phyloP scores from a whole-genome alignment of 1,140 invertebrate species.

The Xylocopa sonorina region DNA sequence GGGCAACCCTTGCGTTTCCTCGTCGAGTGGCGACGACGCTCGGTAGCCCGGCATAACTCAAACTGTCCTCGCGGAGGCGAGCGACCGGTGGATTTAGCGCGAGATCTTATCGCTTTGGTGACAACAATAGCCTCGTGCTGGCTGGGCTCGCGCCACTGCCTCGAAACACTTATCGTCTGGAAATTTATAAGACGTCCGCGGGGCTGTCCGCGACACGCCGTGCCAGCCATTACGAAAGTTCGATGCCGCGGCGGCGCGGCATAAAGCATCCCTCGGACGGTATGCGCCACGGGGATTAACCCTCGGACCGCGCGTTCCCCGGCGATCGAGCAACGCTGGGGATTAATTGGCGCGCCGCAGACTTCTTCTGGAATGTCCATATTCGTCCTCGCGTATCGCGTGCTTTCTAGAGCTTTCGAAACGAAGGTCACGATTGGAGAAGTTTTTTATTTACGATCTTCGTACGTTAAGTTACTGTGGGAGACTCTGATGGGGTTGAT shows the following conservation, averaged over 20 bases:
- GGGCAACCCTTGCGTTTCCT: slow-evolving; percentile 55
- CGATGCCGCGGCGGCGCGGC: slow-evolving; percentile 12
- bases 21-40: slow-evolving; percentile 56
- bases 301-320: neutral
- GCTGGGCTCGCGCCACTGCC: slow-evolving; percentile 37
- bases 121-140: slow-evolving; percentile 73
- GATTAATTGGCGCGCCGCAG: too few species aligned
- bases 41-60: slow-evolving; percentile 68
- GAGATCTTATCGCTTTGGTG: slow-evolving; percentile 72
- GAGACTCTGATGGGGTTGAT: too few species aligned
- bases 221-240: slow-evolving; percentile 32
- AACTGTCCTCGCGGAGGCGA: slow-evolving; percentile 60
- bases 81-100: slow-evolving; percentile 67
- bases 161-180: slow-evolving; percentile 70
- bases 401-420: too few species aligned
- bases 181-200: slow-evolving; percentile 65
- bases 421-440: too few species aligned
- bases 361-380: too few species aligned
- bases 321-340: neutral
- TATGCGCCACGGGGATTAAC: neutral
- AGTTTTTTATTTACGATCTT: too few species aligned
- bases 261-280: slow-evolving; percentile 18
- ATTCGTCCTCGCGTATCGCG: too few species aligned
- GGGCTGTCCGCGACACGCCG: neutral
- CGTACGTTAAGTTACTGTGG: too few species aligned